Conservation (phyloP, 2,113 vertebrate genomes). For the Anolis sagrei region DNA sequence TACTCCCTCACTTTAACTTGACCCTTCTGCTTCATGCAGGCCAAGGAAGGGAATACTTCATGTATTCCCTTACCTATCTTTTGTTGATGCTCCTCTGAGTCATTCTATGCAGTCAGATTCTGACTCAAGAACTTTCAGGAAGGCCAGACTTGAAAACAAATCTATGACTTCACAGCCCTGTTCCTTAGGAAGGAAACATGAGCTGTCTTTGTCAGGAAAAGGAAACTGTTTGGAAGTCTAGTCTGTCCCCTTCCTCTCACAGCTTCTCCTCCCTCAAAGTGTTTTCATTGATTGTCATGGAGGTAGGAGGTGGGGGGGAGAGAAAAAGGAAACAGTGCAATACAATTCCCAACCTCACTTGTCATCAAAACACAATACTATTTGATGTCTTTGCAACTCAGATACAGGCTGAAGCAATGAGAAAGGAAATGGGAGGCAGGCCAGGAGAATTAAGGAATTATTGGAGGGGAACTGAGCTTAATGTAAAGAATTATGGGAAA, state of each 20-base stretch:
- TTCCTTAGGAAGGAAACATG: slow-evolving; percentile 63
- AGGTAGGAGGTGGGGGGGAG: slow-evolving; percentile 44
- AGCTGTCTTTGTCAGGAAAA: slow-evolving; percentile 58
- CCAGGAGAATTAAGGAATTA: slow-evolving; percentile 3
- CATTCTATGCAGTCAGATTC: slow-evolving; percentile 48
- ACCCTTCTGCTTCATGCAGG: slow-evolving; percentile 20
- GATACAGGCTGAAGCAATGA: fast-evolving
- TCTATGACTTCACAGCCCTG: slow-evolving; percentile 43
- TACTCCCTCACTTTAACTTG: slow-evolving; percentile 29
- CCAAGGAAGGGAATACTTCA: slow-evolving; percentile 20
- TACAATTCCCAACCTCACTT: slow-evolving; percentile 44
- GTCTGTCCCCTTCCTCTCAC: slow-evolving; percentile 63
- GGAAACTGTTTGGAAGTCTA: slow-evolving; percentile 70
- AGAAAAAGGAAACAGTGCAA: slow-evolving; percentile 29
- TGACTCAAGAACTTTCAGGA: slow-evolving; percentile 59
- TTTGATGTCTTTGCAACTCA: not conserved
- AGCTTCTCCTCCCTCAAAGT: slow-evolving; percentile 48
- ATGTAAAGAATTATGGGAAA: slow-evolving; percentile 10
- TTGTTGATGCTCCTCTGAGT: slow-evolving; percentile 38
- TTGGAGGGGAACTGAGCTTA: not conserved
- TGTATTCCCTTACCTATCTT: not conserved
- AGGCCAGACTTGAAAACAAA: slow-evolving; percentile 51
- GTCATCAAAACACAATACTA: slow-evolving; percentile 44
- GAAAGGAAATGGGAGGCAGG: slow-evolving; percentile 38
- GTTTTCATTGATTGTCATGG: slow-evolving; percentile 48